Conservation (phyloP, 2,888 invertebrate genomes). For the Muschampia plurimacula region DNA sequence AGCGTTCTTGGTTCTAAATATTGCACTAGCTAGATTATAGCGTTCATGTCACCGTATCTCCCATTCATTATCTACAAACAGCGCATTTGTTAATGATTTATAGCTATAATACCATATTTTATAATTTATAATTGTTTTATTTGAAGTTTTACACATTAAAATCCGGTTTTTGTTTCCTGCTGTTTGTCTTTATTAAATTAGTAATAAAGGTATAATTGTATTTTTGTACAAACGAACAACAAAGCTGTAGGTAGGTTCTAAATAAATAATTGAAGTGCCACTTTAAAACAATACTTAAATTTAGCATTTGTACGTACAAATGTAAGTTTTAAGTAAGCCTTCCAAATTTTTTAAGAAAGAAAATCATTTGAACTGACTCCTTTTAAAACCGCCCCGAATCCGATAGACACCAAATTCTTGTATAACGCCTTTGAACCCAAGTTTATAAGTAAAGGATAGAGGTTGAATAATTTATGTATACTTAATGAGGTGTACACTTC, state of each 20-base stretch:
- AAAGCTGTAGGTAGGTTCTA: no score
- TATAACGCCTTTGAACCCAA: conserved; percentile 4
- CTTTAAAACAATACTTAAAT: no score
- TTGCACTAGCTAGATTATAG: background rate
- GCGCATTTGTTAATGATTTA: conserved; percentile 19
- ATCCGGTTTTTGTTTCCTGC: background rate
- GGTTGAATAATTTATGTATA: conserved; percentile 12
- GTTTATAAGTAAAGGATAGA: conserved; percentile 5
- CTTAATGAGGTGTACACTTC: conserved; percentile 22
- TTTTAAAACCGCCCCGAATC: background rate
- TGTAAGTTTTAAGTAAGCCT: no score
- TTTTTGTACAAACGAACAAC: no score
- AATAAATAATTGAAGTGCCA: no score
- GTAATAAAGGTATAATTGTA: no score
- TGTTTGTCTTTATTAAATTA: no score
- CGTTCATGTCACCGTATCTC: conserved; percentile 6
- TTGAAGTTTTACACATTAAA: background rate
- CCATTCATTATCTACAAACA: conserved; percentile 19
- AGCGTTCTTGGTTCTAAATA: conserved; percentile 28
- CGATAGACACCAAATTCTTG: background rate
- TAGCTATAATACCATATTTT: background rate
- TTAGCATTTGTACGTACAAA: no score
- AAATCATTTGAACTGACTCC: background rate
- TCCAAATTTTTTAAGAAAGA: background rate
- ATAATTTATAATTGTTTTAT: conserved; percentile 7